A percentile compares a stretch with the other conserved stretches of the same genome.
These are phyloP conservation scores for Callorhinus ursinus DNA, from an alignment of 2,113 vertebrate genomes.

Conservation along the genomic window DNA sequence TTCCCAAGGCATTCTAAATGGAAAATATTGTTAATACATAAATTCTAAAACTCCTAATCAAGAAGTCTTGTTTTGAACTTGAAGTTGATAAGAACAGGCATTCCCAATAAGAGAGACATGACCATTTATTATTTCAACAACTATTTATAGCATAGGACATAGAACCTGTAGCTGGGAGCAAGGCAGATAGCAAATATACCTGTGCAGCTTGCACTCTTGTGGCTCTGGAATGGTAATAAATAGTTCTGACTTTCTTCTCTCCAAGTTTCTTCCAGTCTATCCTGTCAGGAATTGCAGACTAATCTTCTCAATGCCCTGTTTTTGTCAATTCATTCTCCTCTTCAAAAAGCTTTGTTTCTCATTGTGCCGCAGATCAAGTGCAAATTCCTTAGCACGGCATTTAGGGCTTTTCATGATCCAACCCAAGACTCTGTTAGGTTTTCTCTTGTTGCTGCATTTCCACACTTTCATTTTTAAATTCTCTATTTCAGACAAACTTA, in stretches of 20 bases:
- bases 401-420: neutral
- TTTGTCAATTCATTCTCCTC: neutral
- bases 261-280: neutral
- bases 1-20: constrained; percentile 28
- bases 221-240: neutral
- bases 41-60: constrained; percentile 17
- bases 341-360: constrained; percentile 13
- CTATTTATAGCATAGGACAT: neutral
- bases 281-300: neutral
- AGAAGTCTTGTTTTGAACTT: neutral
- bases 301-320: neutral
- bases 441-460: neutral
- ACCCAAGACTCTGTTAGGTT: neutral
- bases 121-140: neutral
- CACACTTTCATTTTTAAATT: neutral
- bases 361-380: neutral
- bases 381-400: neutral
- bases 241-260: neutral
- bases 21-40: constrained; percentile 19
- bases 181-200: neutral
- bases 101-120: neutral
- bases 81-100: neutral
- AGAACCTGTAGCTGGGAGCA: neutral
- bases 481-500: neutral
- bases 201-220: neutral